Base-by-base conservation (phyloP, 2,888 invertebrate genomes). In the Andricus quercusramuli region DNA sequence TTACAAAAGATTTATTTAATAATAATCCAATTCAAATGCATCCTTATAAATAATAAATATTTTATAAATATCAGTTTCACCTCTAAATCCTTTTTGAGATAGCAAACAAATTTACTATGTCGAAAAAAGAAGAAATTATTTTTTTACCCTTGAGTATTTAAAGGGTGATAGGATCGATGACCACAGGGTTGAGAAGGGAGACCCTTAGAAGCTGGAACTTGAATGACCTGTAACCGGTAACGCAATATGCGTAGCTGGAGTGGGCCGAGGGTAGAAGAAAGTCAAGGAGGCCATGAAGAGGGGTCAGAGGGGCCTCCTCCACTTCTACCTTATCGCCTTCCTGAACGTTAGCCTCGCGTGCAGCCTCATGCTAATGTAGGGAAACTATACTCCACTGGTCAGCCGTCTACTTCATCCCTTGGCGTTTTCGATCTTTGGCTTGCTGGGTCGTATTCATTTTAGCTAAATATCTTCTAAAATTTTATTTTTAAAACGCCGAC, bases 291-390 rank as follows among this genome's bases (percentile, higher is more conserved):
- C 74, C 85, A 83, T 85, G 88, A 41, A 44, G 86, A 81, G 70
- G 81, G 86, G 87, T 56, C 29, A 32, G 86, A 81, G 64, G 81
- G 86, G 87, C 56, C 29, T 32, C 47, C n/a, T 56, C 74, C 87
- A 82, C 84, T 83, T 82, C 85, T 78, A 80, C 85, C 90, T 91
- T 92, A 92, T 91, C 92, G 90, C 87, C 87, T 91, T 91, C 88
- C 89, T 89, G 88, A 88, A 91, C 90, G 90, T 90, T 86, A 87
- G 87, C 90, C 86, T 92, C 86, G 92, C 92, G 92, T 92, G 91
- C 88, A 85, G 83, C 82, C 87, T 86, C 90, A 92, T 92, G 92
- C 91, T 92, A 92, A 92, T 92, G 89, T 82, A 74, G 82, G 84
- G 83, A 80, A 85, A 88, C 89, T 89, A 86, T 88, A 89, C 89